phyloP scores from a whole-genome alignment of 2,113 vertebrate genomes.

The Empidonax alnorum region DNA sequence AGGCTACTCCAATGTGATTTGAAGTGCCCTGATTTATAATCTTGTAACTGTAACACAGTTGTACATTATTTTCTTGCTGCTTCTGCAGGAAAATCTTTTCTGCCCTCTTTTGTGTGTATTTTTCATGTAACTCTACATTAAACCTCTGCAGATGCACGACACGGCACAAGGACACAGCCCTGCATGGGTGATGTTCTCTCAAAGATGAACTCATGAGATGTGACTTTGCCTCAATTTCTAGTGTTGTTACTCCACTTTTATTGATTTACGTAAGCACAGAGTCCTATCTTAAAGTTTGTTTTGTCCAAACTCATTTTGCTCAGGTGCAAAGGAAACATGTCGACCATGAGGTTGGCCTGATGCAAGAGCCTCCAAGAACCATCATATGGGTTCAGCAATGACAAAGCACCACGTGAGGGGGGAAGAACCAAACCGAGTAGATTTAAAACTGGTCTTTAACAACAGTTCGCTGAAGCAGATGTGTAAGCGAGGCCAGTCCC shows the following conservation, averaged over 20 bases:
- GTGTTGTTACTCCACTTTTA: fast-evolving
- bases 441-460: fast-evolving
- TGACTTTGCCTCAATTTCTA: fast-evolving
- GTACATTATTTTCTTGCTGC: neutral
- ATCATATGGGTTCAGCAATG: fast-evolving
- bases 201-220: fast-evolving
- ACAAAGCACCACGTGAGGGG: fast-evolving
- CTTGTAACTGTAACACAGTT: fast-evolving
- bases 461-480: fast-evolving
- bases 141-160: fast-evolving
- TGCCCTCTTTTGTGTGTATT: neutral
- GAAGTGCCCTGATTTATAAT: neutral
- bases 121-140: fast-evolving
- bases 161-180: fast-evolving
- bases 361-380: fast-evolving
- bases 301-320: fast-evolving
- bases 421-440: fast-evolving
- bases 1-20: fast-evolving
- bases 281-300: fast-evolving
- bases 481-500: fast-evolving
- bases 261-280: fast-evolving
- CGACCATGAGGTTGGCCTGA: fast-evolving
- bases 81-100: neutral
- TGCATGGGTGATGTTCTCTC: neutral
- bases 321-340: neutral